phyloP scores from a whole-genome alignment of 2,113 vertebrate genomes.

The Phalacrocorax carbo region DNA sequence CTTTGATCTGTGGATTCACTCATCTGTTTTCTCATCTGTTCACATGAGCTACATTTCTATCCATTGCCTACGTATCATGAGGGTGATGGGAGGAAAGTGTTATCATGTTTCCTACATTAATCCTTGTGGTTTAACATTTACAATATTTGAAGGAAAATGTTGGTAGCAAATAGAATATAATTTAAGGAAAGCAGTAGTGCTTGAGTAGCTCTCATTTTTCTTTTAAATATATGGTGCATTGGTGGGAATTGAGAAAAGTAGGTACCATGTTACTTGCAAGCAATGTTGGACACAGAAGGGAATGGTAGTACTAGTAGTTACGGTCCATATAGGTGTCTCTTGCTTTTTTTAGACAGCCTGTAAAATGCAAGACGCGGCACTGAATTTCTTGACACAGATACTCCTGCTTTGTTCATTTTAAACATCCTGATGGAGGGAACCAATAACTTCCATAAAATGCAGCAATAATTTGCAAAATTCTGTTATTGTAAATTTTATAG shows the following conservation, averaged over 20 bases:
- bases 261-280: not conserved
- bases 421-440: not conserved
- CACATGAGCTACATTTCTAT: not conserved
- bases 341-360: not conserved
- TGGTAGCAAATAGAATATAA: not conserved
- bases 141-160: not conserved
- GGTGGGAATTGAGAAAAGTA: not conserved
- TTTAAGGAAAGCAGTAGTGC: not conserved
- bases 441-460: not conserved
- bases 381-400: not conserved
- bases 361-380: not conserved
- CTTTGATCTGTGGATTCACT: slow-evolving; percentile 34
- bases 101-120: not conserved
- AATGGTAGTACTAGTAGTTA: not conserved
- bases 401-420: slow-evolving; percentile 1
- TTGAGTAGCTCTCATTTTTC: not conserved
- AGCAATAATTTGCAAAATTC: not conserved
- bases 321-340: not conserved
- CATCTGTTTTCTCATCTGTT: slow-evolving; percentile 1
- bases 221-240: not conserved
- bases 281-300: not conserved
- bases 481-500: not conserved
- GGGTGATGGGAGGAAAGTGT: not conserved
- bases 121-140: not conserved
- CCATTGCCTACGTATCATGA: not conserved